These are phyloP conservation scores for Lochmaea crataegi DNA, from an alignment of 2,888 invertebrate species.

Conservation along the genomic window DNA sequence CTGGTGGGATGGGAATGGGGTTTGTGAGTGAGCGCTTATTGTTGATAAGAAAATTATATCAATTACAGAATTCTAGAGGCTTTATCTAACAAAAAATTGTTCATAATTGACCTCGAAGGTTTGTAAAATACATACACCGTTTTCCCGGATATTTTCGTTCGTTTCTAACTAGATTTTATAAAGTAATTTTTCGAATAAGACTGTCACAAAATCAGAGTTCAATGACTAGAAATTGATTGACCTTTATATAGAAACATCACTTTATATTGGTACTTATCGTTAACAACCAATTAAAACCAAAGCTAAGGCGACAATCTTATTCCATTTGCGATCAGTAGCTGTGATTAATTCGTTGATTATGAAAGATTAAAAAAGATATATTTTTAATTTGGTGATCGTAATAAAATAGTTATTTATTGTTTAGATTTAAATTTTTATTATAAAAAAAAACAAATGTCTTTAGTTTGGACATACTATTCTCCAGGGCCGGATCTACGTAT, in stretches of 20 bases:
- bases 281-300: slow-evolving; percentile 34
- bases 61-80: no score
- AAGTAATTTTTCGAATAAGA: background rate
- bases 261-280: slow-evolving; percentile 31
- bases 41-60: no score
- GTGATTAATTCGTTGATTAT: slow-evolving; percentile 13
- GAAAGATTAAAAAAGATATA: background rate
- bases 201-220: slow-evolving; percentile 23
- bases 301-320: slow-evolving; percentile 32
- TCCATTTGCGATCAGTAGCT: slow-evolving; percentile 8
- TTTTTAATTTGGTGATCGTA: background rate
- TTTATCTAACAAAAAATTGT: no score
- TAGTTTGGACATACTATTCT: no score
- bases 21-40: no score
- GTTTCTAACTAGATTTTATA: slow-evolving; percentile 4
- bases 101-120: no score
- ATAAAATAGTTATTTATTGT: background rate
- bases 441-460: no score
- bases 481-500: no score
- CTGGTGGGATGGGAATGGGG: no score
- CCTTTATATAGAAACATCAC: slow-evolving; percentile 27
- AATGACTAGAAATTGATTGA: slow-evolving; percentile 35
- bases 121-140: no score
- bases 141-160: background rate
- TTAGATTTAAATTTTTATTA: background rate